Base-by-base conservation (phyloP, 2,113 vertebrate genomes). In the Grammomys dolichurus region DNA sequence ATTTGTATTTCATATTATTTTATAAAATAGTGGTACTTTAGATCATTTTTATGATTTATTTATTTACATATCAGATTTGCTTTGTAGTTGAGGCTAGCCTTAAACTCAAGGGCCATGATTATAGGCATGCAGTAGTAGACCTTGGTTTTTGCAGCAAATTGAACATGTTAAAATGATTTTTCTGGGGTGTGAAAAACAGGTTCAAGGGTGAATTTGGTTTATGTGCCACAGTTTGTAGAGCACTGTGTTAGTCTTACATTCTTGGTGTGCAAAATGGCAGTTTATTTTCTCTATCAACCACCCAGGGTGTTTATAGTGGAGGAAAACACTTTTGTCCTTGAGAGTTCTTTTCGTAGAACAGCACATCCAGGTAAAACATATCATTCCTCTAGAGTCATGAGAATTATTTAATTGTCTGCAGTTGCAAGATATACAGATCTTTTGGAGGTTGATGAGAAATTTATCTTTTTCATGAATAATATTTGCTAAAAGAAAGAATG, bases 381-480 rank as follows among this genome's bases (percentile, higher is more conserved):
- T 19, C 78, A 43, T 43, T 31, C 76, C 67, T 96, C 58, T 63
- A 89, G 40, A 84, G 46, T 95, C 56, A 73, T 1, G 75, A 43
- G 13, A 87, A 77, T 92, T 91, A 78, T 70, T 89, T 81, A 97
- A 86, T 91, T 96, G 89, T 78, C 60, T 70, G 60, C 17, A 14
- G 9, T 91, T 86, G 26, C 54, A 92, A 69, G 67, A 93, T 73
- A 51, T 26, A 96, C 22, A 88, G 13, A 95, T 96, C 95, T 96
- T 46, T 51, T 73, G 78, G 60, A 63, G 95, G n/a, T 76, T 95
- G 91, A 92, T 92, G 69, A 97, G 90, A 93, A 96, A 96, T 91
- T 90, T 86, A 86, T 97, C 77, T 89, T 89, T 80, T 80, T 73
- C 20, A 75, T 90, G 89, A 95, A 82, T 95, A 95, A 80, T 88